Evolutionary conservation across 2,888 invertebrate genomes (phyloP), one percentile per base, ranked within the genome.

Genomic region (Melieria crassipennis): DNA sequence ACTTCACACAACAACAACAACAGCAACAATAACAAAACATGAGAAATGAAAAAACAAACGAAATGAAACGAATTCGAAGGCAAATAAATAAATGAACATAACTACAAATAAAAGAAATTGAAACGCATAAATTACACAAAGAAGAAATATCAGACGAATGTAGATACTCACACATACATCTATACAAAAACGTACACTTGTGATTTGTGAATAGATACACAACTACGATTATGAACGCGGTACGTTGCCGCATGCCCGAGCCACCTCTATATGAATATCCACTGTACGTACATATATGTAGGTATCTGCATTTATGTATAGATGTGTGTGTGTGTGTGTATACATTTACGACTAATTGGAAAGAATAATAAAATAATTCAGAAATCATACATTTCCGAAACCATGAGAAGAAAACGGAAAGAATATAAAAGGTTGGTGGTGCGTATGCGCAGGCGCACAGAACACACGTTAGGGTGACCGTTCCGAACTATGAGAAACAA

Each of bases 81-180:
- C 7, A 11, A 9, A 56, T 65, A 47, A n/a, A 16, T 13, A 42
- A 16, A 5, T 66, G 30, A 3, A 16, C 50, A 10, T 63, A 57
- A n/a, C 42, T 10, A 42, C 43, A 60, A 67, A 64, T 45, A 60
- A 66, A 45, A 70, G 60, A 71, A 70, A 70, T 70, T 72, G 67
- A 72, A 74, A 71, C 66, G 71, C 69, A 70, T 73, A 75, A 75
- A 73, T 70, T 75, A 73, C 56, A 69, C 65, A 58, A 63, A 57
- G 45, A 46, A 65, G 57, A 58, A 65, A 60, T 48, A 68, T 47
- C 62, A 61, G 60, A 46, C 50, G 7, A 57, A 45, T 61, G 63
- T 57, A 64, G 13, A 48, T 55, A 55, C 45, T n/a, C 7, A 56
- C 10, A 61, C 43, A 62, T 69, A 45, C 42, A 56, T 48, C 13